Base-by-base conservation (phyloP, 2,113 vertebrate species). In the Donacobius atricapilla region DNA sequence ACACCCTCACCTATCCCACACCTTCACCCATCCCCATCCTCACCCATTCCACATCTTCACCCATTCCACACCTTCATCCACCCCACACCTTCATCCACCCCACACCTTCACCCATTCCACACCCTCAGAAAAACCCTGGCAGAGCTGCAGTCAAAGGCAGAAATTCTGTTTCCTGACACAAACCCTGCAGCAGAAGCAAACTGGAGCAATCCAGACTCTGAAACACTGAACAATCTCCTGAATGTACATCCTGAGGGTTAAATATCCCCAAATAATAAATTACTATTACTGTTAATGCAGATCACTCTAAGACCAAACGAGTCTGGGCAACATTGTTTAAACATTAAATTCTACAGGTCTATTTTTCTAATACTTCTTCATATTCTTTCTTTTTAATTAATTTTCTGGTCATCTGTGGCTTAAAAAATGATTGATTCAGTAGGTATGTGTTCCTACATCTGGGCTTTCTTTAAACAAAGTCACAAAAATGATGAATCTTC, bases 401-500 rank as follows among this genome's bases (percentile, higher is more conserved):
- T 95, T 89, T 89, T 76, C 94, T 91, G 56, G 60, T 92, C 91
- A 83, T 48, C 31, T 25, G 48, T 64, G 73, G 40, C 64, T 92
- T 89, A 81, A 31, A 54, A 93, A 78, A 79, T 69, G 12, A 87
- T 70, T 88, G 86, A 80, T 75, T 76, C 73, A 53, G 56, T 35
- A 91, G 42, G 22, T 57, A 81, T 20, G 37, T 85, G 56, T 72
- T 87, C 64, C 21, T 30, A 76, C 25, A 92, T 63, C 86, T 89
- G 79, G 85, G 33, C 23, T 94, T 93, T 85, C 68, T 93, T 93
- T 76, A 90, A 94, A 88, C 60, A 81, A 90, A 83, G 33, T 83
- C 87, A 79, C 48, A 40, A 53, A 91, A 90, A 44, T 18, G 2
- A 86, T 47, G 12, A 77, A 66, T 77, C 37, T 85, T 84, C 66